Conservation (phyloP, 1,140 invertebrate genomes). For the Meloidogyne floridensis region DNA sequence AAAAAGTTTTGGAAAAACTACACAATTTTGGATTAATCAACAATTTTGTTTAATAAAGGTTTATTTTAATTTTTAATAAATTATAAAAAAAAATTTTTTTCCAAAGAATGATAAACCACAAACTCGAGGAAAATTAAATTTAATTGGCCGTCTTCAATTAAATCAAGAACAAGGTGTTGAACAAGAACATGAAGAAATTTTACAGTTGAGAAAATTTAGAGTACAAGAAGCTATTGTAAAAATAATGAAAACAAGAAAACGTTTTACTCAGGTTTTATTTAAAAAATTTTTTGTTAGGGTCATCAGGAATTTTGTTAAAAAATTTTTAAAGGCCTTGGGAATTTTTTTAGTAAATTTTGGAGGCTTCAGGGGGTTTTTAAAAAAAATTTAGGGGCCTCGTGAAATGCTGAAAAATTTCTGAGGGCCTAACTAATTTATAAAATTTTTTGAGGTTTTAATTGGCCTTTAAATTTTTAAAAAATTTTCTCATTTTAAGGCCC, state of each 20-base stretch:
- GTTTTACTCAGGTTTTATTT: constrained; percentile 74
- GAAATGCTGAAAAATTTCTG: too few relatives aligned
- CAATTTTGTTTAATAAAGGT: constrained; percentile 52
- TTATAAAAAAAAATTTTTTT: not conserved
- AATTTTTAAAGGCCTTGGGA: not conserved
- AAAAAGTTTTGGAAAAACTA: constrained; percentile 48
- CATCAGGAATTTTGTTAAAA: not conserved
- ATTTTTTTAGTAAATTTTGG: too few relatives aligned
- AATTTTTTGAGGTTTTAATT: too few relatives aligned
- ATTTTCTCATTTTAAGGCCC: constrained; percentile 11
- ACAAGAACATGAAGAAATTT: constrained; percentile 54
- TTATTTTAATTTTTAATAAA: constrained; percentile 8
- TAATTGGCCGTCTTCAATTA: constrained; percentile 48
- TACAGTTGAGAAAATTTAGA: constrained; percentile 47
- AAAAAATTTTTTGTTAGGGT: not conserved
- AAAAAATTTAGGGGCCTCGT: too few relatives aligned
- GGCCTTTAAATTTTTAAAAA: not conserved
- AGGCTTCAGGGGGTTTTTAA: too few relatives aligned
- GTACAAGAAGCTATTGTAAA: constrained; percentile 92
- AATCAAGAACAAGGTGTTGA: constrained; percentile 43
- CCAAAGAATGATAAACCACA: constrained; percentile 53
- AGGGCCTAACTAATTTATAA: too few relatives aligned
- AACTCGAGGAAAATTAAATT: constrained; percentile 46
- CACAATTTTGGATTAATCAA: constrained; percentile 55
- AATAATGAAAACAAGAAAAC: constrained; percentile 88